Percentiles rank a stretch among this genome's conserved stretches.
Evolutionary conservation across 2,797 vertebrate genomes (phyloP).

Genomic region (Sebastes paucispinis): DNA sequence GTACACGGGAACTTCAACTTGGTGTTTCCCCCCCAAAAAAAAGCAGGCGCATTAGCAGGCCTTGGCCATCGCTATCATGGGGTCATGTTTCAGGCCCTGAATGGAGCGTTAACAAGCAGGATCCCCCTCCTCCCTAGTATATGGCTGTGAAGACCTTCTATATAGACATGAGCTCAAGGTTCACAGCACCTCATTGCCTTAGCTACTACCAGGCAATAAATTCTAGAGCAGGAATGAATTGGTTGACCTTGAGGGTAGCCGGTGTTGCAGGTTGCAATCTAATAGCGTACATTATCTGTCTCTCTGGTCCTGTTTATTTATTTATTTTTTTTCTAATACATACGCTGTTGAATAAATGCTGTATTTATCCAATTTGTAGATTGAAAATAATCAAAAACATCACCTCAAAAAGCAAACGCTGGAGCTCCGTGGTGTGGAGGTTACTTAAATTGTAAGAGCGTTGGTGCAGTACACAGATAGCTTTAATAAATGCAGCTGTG

Average conservation of each 20-base stretch:
- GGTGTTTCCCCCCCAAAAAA: constrained; percentile 10
- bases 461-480: constrained; percentile 11
- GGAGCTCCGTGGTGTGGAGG: not conserved
- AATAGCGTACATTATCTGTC: constrained; percentile 64
- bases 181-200: constrained; percentile 77
- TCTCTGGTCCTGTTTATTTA: not conserved
- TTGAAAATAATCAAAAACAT: constrained; percentile 18
- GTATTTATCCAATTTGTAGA: constrained; percentile 37
- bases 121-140: constrained; percentile 8
- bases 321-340: not conserved
- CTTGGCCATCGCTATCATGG: constrained; percentile 23
- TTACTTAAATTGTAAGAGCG: constrained; percentile 31
- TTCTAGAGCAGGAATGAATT: constrained; percentile 71
- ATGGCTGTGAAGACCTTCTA: constrained; percentile 71
- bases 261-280: constrained; percentile 71
- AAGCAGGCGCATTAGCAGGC: constrained; percentile 38
- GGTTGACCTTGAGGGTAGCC: constrained; percentile 75
- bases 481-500: constrained; percentile 50
- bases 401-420: not conserved
- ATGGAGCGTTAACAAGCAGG: constrained; percentile 69
- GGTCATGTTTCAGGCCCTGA: constrained; percentile 52
- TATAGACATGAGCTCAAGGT: constrained; percentile 76
- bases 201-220: constrained; percentile 72
- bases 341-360: constrained; percentile 2
- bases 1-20: constrained; percentile 48